phyloP scores from a whole-genome alignment of 35 echinoderm and acorn worm genomes.

The Apostichopus parvimensis region DNA sequence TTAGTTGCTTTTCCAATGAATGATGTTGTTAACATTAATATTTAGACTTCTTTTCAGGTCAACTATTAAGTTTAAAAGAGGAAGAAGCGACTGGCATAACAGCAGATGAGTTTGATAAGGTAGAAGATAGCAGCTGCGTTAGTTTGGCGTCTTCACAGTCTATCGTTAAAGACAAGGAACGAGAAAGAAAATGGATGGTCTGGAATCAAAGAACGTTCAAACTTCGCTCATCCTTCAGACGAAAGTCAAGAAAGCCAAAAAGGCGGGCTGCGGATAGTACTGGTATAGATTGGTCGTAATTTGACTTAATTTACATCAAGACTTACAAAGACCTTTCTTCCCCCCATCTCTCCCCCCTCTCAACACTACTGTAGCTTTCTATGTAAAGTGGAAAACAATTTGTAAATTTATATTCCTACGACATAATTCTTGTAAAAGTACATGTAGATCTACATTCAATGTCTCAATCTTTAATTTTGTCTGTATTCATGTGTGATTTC shows the following conservation, averaged over 20 bases:
- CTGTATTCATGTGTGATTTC: too few species aligned
- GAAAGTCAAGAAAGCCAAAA: not conserved
- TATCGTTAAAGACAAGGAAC: not conserved
- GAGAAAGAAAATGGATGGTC: not conserved
- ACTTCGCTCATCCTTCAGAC: not conserved
- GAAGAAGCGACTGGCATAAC: not conserved
- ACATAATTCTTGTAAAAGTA: too few species aligned
- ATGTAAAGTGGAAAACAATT: too few species aligned
- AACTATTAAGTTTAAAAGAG: not conserved
- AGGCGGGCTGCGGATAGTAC: not conserved
- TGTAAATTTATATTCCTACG: too few species aligned
- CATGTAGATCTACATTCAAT: too few species aligned
- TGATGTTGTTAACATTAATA: not conserved
- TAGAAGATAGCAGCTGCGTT: not conserved
- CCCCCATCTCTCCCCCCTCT: too few species aligned
- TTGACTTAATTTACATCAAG: too few species aligned
- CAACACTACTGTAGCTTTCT: too few species aligned
- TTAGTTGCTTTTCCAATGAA: too few species aligned
- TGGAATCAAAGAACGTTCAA: not conserved
- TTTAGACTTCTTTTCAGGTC: not conserved
- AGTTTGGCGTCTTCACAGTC: not conserved
- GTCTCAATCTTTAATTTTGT: too few species aligned
- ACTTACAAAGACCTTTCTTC: too few species aligned
- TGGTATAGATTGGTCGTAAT: not conserved
- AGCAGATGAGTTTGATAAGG: not conserved